Evolutionary conservation across 2,888 invertebrate species (phyloP), one percentile per base, ranked within the genome.

Genomic region (Oconnorella tubifera): DNA sequence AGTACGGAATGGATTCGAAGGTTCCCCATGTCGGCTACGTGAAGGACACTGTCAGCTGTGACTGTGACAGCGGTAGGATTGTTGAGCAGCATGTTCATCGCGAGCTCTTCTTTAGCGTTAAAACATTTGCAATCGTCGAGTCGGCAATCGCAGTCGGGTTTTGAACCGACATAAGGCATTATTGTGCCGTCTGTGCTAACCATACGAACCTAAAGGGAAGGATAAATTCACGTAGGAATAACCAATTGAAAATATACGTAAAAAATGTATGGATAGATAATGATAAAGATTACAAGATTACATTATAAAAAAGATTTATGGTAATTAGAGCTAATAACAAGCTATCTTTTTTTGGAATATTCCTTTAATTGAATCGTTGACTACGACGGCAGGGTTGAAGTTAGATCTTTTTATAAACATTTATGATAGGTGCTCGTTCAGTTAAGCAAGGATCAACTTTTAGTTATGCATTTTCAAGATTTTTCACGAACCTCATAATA

Each of bases 141-240:
- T 62, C 78, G 75, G 71, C 83, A 83, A 72, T 82, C 80, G 73
- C 83, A 83, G 63, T 79, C 80, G 3, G 82, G 77, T 64, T 95
- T 94, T 0, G 91, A 91, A 0, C 96, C 97, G 29, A 94, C 95
- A 77, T 93, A 96, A n/a, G 91, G 87, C 0, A 90, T 87, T 66
- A 97, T 93, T 76, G 91, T 90, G 0, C 96, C 95, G 80, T 95
- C 95, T 0, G 95, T 95, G 0, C 91, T 91, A 62, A 97, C 91
- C 0, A 93, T 88, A 25, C 96, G 68, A 0, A 81, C 58, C 49
- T 62, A 57, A 28, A 10, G 40, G 40, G 10, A 10, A 40, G 40
- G 19, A 40, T 40, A 19, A 40, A 40, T 40, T 40, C 40, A 40
- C 10, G n/a, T n/a, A n/a, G n/a, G n/a, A n/a, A n/a, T n/a, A 28